Evolutionary conservation across 2,797 vertebrate species (phyloP), one percentile per base, ranked within the genome.

Genomic region (Pipistrellus pipistrellus): DNA sequence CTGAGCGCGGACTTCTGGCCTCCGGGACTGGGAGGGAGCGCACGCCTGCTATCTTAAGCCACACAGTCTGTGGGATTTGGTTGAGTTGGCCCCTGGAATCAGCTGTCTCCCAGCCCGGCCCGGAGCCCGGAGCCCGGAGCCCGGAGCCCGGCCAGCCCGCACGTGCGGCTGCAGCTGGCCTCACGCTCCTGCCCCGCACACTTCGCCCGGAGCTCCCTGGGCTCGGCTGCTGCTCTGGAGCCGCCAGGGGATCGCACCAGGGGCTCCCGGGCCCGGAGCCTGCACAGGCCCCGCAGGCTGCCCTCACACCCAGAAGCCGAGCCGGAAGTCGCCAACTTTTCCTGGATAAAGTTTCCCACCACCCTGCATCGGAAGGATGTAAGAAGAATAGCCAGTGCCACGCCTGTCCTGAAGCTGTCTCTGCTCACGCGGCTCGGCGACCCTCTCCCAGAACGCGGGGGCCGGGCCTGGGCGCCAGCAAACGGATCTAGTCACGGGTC

Each of bases 61-160:
- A 9, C 11, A 12, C n/a, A 0, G 57, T 41, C 1, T 32, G 32
- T 12, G 68, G 78, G 8, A 0, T 76, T 9, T n/a, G 62, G 91
- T 38, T 55, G 25, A 13, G 11, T 12, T 0, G 57, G 51, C 23
- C 32, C 41, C 3, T 5, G 73, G 64, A 32, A 57, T n/a, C 0
- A 0, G 18, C 4, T 3, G 2, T 4, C 53, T 44, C 44, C 55
- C 3, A 0, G 20, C 1, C 69, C 18, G 27, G 6, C 4, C 20
- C 0, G 0, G 13, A 23, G 57, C 59, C 75, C 14, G 10, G 69
- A 1, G 68, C 5, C 0, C 6, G 38, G 38, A n/a, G 57, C 62
- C 20, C 0, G 0, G 13, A 23, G 57, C 62, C 75, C 14, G 10
- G 69, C 75, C 4, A 1, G 73, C 5, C 0, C 6, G 38, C 57